Conservation (phyloP, 2,888 invertebrate species). For the Romanomermis culicivorax region DNA sequence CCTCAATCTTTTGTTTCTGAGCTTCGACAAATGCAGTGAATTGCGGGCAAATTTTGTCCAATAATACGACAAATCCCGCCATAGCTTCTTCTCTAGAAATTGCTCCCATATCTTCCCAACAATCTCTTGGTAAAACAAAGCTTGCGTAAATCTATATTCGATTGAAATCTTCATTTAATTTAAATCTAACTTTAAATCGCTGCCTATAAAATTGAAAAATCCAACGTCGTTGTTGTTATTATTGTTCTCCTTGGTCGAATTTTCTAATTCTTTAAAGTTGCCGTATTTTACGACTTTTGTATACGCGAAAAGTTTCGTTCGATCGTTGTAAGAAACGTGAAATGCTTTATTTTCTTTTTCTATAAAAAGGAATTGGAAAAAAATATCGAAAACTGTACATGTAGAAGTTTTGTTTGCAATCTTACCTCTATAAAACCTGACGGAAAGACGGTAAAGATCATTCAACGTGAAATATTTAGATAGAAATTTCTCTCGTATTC, state of each 20-base stretch:
- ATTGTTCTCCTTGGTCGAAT: slow-evolving; percentile 29
- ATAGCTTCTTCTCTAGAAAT: slow-evolving; percentile 66
- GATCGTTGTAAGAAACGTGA: slow-evolving; percentile 56
- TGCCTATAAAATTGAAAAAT: slow-evolving; percentile 79
- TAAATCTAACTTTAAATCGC: slow-evolving; percentile 54
- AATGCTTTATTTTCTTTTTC: slow-evolving; percentile 10
- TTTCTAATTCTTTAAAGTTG: slow-evolving; percentile 17
- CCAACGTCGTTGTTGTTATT: slow-evolving; percentile 42
- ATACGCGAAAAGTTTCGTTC: slow-evolving; percentile 66
- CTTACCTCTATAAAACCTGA: slow-evolving; percentile 6
- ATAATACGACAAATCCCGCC: slow-evolving; percentile 66
- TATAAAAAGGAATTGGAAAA: slow-evolving; percentile 2
- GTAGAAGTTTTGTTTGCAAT: not conserved
- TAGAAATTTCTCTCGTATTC: not conserved
- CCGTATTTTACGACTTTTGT: slow-evolving; percentile 76
- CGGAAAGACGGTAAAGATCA: slow-evolving; percentile 1
- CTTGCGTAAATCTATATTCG: not conserved
- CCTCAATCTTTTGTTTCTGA: slow-evolving; percentile 62
- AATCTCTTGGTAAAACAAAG: not conserved
- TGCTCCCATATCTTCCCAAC: slow-evolving; percentile 69
- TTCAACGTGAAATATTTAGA: not conserved
- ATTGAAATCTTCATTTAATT: not conserved
- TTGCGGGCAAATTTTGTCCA: slow-evolving; percentile 65
- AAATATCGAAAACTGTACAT: not conserved
- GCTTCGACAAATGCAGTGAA: slow-evolving; percentile 71